A percentile compares a stretch with the other conserved stretches of the same genome.
These are phyloP conservation scores for Antitype chi DNA, from an alignment of 2,888 invertebrate genomes.

Conservation along the genomic window DNA sequence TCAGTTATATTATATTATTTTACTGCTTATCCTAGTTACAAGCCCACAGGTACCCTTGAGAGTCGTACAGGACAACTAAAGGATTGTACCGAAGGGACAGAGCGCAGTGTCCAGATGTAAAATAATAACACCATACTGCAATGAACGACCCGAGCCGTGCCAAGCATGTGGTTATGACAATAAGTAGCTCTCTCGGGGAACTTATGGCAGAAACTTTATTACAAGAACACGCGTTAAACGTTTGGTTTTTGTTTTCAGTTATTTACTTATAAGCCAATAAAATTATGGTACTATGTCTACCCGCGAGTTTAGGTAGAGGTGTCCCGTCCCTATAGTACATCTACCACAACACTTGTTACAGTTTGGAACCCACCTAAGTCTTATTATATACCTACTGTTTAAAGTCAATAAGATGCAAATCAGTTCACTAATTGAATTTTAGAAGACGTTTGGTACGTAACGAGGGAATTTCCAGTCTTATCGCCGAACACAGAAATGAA, in stretches of 20 bases:
- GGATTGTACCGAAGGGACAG: conserved; percentile 20
- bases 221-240: background rate
- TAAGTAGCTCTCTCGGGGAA: conserved; percentile 18
- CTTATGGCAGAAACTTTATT: conserved; percentile 9
- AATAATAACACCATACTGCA: conserved; percentile 32
- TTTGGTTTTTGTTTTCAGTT: background rate
- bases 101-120: conserved; percentile 9
- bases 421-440: conserved; percentile 38
- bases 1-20: background rate
- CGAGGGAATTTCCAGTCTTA: conserved; percentile 21
- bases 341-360: background rate
- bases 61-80: conserved; percentile 27
- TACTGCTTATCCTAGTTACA: background rate
- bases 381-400: background rate
- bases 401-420: conserved; percentile 37
- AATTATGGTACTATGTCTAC: background rate
- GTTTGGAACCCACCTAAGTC: background rate
- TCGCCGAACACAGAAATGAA: conserved; percentile 39
- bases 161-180: conserved; percentile 33
- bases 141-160: conserved; percentile 10
- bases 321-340: background rate
- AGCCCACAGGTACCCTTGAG: conserved; percentile 9
- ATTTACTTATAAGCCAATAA: background rate
- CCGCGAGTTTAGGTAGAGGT: background rate
- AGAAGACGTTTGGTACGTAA: conserved; percentile 27